phyloP scores from a whole-genome alignment of 2,888 invertebrate species.

The Amblyjoppa proteus region DNA sequence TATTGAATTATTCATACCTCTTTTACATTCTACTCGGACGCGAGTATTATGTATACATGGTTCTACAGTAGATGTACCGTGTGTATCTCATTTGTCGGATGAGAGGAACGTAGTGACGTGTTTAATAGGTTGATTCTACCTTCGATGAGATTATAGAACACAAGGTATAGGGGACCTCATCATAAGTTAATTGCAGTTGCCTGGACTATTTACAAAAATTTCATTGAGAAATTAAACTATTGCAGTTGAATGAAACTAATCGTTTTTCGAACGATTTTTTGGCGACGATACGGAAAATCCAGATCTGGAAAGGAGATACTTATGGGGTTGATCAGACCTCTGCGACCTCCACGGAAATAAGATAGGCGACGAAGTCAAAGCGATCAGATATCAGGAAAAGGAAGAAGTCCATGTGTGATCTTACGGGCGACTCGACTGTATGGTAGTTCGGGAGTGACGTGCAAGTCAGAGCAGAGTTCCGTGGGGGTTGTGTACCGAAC shows the following conservation, averaged over 20 bases:
- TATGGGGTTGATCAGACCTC: no score
- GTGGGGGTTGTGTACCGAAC: slow-evolving; percentile 44
- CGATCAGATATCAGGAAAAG: neutral
- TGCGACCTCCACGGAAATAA: neutral
- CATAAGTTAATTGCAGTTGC: neutral
- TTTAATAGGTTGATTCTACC: slow-evolving; percentile 40
- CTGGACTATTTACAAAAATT: neutral
- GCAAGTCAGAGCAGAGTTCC: slow-evolving; percentile 32
- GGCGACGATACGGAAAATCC: neutral
- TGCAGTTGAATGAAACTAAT: neutral
- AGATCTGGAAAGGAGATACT: neutral
- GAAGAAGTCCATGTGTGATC: neutral
- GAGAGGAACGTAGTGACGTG: slow-evolving; percentile 18
- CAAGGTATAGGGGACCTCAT: neutral
- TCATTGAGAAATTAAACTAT: neutral
- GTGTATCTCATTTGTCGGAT: slow-evolving; percentile 43
- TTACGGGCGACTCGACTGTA: slow-evolving; percentile 7
- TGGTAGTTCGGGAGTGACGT: neutral
- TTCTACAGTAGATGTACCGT: slow-evolving; percentile 5
- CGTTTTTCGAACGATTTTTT: neutral
- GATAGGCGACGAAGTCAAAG: neutral
- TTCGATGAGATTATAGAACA: slow-evolving; percentile 1
- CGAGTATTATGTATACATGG: slow-evolving; percentile 26
- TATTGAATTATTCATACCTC: slow-evolving; percentile 66
- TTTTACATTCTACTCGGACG: slow-evolving; percentile 50